Conservation (phyloP, 2,888 invertebrate genomes). For the Apamea sordens region DNA sequence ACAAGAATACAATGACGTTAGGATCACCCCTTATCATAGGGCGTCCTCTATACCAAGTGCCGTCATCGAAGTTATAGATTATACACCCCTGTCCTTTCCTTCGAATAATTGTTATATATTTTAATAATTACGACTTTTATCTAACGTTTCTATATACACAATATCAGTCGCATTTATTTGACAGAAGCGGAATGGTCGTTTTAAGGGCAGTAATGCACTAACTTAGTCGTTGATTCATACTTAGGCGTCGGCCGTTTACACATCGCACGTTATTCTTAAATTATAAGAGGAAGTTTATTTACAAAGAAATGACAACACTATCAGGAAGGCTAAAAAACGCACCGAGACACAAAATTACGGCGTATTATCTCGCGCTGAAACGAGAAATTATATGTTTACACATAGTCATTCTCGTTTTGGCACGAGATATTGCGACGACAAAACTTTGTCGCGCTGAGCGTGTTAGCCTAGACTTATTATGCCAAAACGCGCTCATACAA, state of each 20-base stretch:
- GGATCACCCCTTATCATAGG: constrained; percentile 40
- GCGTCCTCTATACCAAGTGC: constrained; percentile 8
- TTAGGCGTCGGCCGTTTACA: neutral
- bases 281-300: constrained; percentile 32
- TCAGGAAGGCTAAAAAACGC: neutral
- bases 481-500: constrained; percentile 45
- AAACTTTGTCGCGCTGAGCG: neutral
- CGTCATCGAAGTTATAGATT: neutral
- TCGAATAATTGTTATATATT: constrained; percentile 6
- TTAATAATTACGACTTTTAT: constrained; percentile 27
- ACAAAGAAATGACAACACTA: constrained; percentile 45
- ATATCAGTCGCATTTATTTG: constrained; percentile 58
- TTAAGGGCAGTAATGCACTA: constrained; percentile 5
- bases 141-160: constrained; percentile 55
- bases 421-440: neutral
- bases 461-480: neutral
- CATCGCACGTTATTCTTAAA: constrained; percentile 15
- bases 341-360: neutral
- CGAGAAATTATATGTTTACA: neutral
- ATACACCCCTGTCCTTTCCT: neutral
- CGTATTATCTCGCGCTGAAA: neutral
- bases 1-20: neutral
- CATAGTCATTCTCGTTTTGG: neutral
- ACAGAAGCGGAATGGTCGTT: constrained; percentile 48
- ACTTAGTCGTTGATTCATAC: constrained; percentile 4